Evolutionary conservation across 1,140 invertebrate species (phyloP).

Genomic region (Plectus sambesii): DNA sequence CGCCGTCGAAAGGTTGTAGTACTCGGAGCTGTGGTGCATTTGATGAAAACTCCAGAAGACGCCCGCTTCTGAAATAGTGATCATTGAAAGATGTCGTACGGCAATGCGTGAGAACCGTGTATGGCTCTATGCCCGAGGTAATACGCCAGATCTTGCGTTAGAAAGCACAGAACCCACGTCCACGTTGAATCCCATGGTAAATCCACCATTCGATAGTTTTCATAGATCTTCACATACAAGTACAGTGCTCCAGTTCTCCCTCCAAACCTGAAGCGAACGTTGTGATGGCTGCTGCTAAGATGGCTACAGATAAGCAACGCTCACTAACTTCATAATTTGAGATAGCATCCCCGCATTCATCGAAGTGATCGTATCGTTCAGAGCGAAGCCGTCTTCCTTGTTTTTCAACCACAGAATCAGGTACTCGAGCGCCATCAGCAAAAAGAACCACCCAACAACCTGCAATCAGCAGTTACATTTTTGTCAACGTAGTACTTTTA

Average conservation of each 20-base stretch:
- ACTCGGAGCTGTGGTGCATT: slow-evolving; percentile 84
- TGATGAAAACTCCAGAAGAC: slow-evolving; percentile 84
- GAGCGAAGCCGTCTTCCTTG: slow-evolving; percentile 5
- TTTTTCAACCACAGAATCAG: not conserved
- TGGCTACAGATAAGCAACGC: not conserved
- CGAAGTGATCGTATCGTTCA: slow-evolving; percentile 17
- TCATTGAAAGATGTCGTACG: slow-evolving; percentile 13
- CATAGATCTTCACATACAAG: slow-evolving; percentile 17
- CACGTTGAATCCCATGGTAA: slow-evolving; percentile 7
- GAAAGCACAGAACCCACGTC: slow-evolving; percentile 17
- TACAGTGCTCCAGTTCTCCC: slow-evolving; percentile 3
- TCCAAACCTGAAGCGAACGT: slow-evolving; percentile 8
- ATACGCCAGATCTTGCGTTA: slow-evolving; percentile 46
- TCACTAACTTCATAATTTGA: slow-evolving; percentile 15
- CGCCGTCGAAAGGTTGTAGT: slow-evolving; percentile 71
- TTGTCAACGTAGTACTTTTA: not conserved
- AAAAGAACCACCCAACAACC: slow-evolving; percentile 13
- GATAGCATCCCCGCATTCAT: slow-evolving; percentile 15
- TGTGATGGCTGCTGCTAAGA: not conserved
- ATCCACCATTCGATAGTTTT: slow-evolving; percentile 13
- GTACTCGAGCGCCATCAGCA: slow-evolving; percentile 14
- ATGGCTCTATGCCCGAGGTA: slow-evolving; percentile 48
- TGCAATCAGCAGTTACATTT: slow-evolving; percentile 5
- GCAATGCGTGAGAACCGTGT: slow-evolving; percentile 43
- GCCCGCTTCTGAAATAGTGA: slow-evolving; percentile 56